phyloP scores from a whole-genome alignment of 2,888 invertebrate genomes.

The Monoplex corrugatus region DNA sequence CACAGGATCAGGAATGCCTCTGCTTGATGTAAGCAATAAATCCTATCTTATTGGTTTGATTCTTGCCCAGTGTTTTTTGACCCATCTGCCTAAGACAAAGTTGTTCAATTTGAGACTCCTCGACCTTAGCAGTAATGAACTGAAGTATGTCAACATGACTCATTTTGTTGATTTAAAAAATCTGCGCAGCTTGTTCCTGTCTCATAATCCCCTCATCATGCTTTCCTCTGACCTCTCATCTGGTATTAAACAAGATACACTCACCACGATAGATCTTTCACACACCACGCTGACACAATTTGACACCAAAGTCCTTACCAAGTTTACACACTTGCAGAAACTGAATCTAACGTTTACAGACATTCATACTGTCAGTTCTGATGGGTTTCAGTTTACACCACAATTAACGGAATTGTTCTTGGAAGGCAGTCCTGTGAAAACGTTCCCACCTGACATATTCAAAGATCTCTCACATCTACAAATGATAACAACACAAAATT shows the following conservation, averaged over 20 bases:
- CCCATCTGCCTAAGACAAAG: not conserved
- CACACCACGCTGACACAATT: not conserved
- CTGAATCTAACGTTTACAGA: not conserved
- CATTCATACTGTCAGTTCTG: not conserved
- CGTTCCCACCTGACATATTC: not conserved
- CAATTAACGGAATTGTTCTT: not conserved
- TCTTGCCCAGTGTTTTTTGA: not conserved
- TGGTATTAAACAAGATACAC: not conserved
- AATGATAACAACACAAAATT: not conserved
- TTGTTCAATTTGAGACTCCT: not conserved
- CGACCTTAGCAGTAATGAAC: not conserved
- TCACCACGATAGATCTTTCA: not conserved
- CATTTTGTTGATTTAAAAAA: not conserved
- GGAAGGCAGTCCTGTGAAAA: not conserved
- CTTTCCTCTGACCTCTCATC: not conserved
- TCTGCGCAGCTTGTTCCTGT: not conserved
- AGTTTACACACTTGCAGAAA: not conserved
- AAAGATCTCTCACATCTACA: not conserved
- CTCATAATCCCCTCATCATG: not conserved
- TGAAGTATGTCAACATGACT: not conserved
- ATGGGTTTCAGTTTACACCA: not conserved
- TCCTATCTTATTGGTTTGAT: not conserved
- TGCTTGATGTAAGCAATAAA: not conserved
- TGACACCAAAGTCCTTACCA: not conserved
- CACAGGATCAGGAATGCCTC: conserved; percentile 1